Base-by-base conservation (phyloP, 2,797 vertebrate genomes). In the Artibeus lituratus region DNA sequence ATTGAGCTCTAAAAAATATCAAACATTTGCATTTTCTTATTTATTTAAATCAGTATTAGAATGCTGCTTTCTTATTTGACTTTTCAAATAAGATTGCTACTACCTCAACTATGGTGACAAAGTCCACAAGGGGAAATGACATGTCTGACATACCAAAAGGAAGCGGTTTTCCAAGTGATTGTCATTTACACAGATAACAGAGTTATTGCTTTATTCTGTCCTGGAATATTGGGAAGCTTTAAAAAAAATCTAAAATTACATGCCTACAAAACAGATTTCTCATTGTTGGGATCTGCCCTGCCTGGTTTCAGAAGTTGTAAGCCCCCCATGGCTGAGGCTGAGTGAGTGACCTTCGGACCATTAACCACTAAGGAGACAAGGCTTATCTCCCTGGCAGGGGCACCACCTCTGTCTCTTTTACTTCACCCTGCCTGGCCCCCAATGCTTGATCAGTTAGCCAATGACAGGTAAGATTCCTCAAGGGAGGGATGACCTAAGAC, bases 261-360 rank as follows among this genome's bases (percentile, higher is more conserved):
- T 11, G 53, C 77, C 47, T 84, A 80, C 19, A 65, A 92, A 90
- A 92, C 10, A 93, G 22, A 96, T 77, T 78, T 87, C 35, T 81
- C 44, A 86, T 53, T 53, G 51, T 53, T 53, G 51, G 51, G 51
- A 53, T 21, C 51, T 0, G 1, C 51, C 51, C 19, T 53, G 51
- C 51, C 51, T 53, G 19, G 51, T 53, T 53, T 53, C 51, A 53
- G 19, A 53, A 53, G 51, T 19, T 53, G 51, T 53, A 21, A 53
- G 51, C 7, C 51, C 19, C 51, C 51, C 51, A 53, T 8, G 51
- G 19, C 51, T 53, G 21, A 53, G 51, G 19, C 51, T 53, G 19
- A 7, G 51, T 53, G 0, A 53, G 19, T 0, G 7, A 21, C 51
- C 51, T 21, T 21, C 51, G 8, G 51, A 53, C 51, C 51, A 53